phyloP scores from a whole-genome alignment of 1,140 invertebrate species.

The Akabosia matsudoensis region DNA sequence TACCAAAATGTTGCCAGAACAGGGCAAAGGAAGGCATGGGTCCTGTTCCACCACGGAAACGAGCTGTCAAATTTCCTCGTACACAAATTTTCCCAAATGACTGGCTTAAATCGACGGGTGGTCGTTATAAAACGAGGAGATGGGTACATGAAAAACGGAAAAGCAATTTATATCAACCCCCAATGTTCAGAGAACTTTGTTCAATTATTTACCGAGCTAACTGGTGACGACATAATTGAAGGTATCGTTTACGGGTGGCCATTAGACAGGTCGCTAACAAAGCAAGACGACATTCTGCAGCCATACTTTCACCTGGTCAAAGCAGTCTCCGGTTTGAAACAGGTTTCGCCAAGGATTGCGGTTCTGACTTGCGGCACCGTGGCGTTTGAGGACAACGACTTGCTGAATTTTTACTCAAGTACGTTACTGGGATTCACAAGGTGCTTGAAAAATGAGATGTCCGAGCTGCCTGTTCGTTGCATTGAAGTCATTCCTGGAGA shows the following conservation, averaged over 20 bases:
- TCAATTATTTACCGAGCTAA: neutral
- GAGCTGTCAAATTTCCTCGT: neutral
- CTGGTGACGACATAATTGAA: neutral
- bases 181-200: neutral
- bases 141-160: neutral
- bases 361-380: neutral
- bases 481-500: neutral
- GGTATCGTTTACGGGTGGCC: neutral
- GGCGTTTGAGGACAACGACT: neutral
- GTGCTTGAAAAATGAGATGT: neutral
- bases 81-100: neutral
- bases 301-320: neutral
- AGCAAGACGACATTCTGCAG: neutral
- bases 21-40: neutral
- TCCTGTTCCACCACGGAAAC: neutral
- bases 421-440: neutral
- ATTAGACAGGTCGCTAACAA: neutral
- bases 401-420: neutral
- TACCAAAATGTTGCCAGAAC: neutral
- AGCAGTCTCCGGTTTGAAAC: neutral
- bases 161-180: no score
- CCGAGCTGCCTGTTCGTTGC: neutral
- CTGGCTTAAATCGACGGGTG: neutral
- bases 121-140: neutral
- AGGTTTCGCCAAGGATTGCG: neutral